These are phyloP conservation scores for Mythimna impura DNA, from an alignment of 2,888 invertebrate genomes.

Conservation along the genomic window DNA sequence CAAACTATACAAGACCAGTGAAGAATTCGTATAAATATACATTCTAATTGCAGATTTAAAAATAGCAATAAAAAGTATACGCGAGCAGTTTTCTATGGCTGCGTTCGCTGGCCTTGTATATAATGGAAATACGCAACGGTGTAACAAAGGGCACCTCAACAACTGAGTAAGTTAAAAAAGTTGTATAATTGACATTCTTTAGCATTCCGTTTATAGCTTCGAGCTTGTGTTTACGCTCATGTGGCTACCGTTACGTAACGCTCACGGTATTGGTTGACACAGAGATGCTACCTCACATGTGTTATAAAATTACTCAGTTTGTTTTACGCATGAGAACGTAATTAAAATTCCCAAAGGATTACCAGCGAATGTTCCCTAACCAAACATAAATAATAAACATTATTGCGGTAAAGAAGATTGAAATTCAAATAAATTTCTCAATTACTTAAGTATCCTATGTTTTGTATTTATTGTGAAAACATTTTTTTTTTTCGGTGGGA, in stretches of 20 bases:
- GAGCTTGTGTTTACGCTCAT: background rate
- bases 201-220: background rate
- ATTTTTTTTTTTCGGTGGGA: no score
- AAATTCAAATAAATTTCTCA: slow-evolving; percentile 27
- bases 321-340: slow-evolving; percentile 33
- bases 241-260: slow-evolving; percentile 12
- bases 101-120: no score
- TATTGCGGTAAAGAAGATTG: slow-evolving; percentile 27
- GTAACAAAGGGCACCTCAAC: background rate
- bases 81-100: no score
- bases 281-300: slow-evolving; percentile 15
- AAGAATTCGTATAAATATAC: no score
- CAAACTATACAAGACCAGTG: no score
- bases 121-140: no score
- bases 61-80: no score
- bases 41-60: no score
- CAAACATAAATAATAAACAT: slow-evolving; percentile 44
- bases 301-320: slow-evolving; percentile 64
- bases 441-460: slow-evolving; percentile 6
- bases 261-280: slow-evolving; percentile 34
- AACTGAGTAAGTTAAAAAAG: background rate
- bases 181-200: slow-evolving; percentile 3
- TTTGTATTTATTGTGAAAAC: no score
- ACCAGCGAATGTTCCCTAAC: slow-evolving; percentile 23
- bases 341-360: slow-evolving; percentile 44